A percentile compares a stretch with the other conserved stretches of the same genome.
Conservation (phyloP, 1,140 invertebrate genomes). For the Brachionus plicatilis region DNA sequence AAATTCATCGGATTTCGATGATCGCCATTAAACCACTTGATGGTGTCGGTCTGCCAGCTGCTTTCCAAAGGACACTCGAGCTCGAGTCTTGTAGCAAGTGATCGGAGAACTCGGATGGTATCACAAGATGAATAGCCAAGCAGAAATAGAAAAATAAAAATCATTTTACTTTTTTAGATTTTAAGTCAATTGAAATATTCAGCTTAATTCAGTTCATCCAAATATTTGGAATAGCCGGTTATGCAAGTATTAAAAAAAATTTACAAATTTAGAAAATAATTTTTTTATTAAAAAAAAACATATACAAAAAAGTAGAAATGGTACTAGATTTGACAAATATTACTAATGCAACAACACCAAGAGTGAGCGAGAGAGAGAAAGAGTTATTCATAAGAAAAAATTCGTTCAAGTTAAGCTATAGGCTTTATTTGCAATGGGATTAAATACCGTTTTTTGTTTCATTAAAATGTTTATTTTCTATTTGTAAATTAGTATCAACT, state of each 20-base stretch:
- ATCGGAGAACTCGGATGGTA: neutral
- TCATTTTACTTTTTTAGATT: neutral
- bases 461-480: slow-evolving; percentile 23
- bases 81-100: neutral
- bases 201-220: neutral
- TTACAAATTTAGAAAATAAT: neutral
- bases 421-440: slow-evolving; percentile 8
- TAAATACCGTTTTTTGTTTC: slow-evolving; percentile 30
- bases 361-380: neutral
- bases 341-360: neutral
- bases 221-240: neutral
- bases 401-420: neutral
- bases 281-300: neutral
- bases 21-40: neutral
- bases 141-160: neutral
- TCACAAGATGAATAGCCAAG: neutral
- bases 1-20: neutral
- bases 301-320: neutral
- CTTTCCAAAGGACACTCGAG: neutral
- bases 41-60: neutral
- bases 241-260: neutral
- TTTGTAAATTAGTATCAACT: neutral
- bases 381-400: neutral
- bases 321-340: slow-evolving; percentile 2
- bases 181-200: neutral